Base-by-base conservation (phyloP, 92 coral and sea anemone species). In the Bergia sp. region DNA sequence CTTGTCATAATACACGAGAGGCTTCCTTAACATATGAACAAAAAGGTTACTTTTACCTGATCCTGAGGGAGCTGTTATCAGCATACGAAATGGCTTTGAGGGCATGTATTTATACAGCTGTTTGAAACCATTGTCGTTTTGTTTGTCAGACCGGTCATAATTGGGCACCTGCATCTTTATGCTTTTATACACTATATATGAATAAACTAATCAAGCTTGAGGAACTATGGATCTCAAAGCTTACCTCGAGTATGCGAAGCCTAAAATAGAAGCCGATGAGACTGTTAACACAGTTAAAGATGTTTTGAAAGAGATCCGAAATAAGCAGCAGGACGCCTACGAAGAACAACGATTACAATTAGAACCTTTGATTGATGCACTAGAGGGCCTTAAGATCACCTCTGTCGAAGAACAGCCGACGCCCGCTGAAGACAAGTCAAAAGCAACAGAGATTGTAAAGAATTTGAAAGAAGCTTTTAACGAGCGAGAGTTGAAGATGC, bases 1-100 rank as follows among this genome's bases (percentile, higher is more conserved):
- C 45, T 80, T 80, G 18, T 82, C 86, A 29, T 53, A 82, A 15
- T 82, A 82, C 37, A 57, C 73, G n/a, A 82, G 73, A 4, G 86
- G 86, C 1, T 36, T 18, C 58, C 37, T 42, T 1, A 64, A 45
- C 9, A 80, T 80, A 80, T 80, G 85, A 47, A 64, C 66, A 3
- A 80, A 39, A 4, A 39, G 11, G n/a, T 80, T 80, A 15, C 71
- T 80, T 71, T 80, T 80, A 3, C 72, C 85, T 45, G 55, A 41
- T 0, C 85, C 85, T 16, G 37, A 16, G 7, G 85, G 65, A 16
- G 65, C 0, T 4, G 65, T 7, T 15, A 80, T 42, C 4, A 80
- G 23, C 50, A 80, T 80, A 16, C 85, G 38, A 15, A 40, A 80
- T 1, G 57, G 64, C 65, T n/a, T 1, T 1, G 11, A 29, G 2